Evolutionary conservation across 2,888 invertebrate species (phyloP), one percentile per base, ranked within the genome.

Genomic region (Argyresthia albistria): DNA sequence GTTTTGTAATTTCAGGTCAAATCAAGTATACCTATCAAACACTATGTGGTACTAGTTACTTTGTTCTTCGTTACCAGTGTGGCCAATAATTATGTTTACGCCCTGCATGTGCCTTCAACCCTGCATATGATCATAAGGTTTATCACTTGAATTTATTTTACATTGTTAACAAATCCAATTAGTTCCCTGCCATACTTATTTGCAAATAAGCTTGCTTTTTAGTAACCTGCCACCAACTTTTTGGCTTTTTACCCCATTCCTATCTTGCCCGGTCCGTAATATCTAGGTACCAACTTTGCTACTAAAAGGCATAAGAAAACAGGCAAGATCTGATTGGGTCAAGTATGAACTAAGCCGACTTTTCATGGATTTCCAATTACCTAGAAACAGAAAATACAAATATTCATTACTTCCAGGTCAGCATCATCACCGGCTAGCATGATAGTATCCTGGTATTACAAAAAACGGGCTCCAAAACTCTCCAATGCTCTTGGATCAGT

Each of bases 81-180:
- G 57, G 78, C 81, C 25, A 87, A 84, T 70, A 87, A 87, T 57
- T 87, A 83, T 78, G 87, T 83, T 16, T 87, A 86, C 59, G 69
- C 75, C 59, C 73, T 87, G 72, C 82, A 87, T 80, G 86, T 87
- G 56, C 84, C 86, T 55, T 80, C 87, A 7, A 87, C 87, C 1
- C 67, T 87, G 50, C 87, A 87, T 65, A 87, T 86, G 84, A 86
- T 87, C 52, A 86, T 87, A 71, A 73, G 87, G 87, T 87, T 75
- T 59, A 56, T 48, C 43, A 46, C 42, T 15, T 53, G 12, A 43
- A 11, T 49, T 25, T 56, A 55, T 11, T 53, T 25, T 37, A 43
- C 46, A 37, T 51, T 45, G 36, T 25, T 25, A 25, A 25, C 3
- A 25, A n/a, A n/a, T n/a, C n/a, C n/a, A n/a, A 25, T 25, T 25